Conservation (phyloP, 2,113 vertebrate species). For the Cynopterus brachyotis region DNA sequence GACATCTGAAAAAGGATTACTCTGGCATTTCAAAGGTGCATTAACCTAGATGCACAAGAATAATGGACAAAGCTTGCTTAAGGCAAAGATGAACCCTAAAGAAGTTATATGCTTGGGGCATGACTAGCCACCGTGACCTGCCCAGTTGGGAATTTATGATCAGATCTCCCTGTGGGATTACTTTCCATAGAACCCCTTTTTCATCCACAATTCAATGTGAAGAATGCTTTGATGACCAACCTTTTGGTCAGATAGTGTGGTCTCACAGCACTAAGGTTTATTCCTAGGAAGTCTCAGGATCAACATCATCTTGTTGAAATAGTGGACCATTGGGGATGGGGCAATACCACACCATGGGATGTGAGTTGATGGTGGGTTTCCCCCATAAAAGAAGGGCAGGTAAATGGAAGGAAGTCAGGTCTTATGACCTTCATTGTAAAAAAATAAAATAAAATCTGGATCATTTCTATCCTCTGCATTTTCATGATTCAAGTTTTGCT, state of each 20-base stretch:
- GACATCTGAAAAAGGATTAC: not conserved
- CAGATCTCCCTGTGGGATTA: not conserved
- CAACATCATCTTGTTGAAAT: not conserved
- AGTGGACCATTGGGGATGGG: not conserved
- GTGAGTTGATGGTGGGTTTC: not conserved
- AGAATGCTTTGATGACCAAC: not conserved
- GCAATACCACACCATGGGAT: not conserved
- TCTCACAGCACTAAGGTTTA: not conserved
- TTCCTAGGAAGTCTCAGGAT: not conserved
- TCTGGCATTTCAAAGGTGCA: not conserved
- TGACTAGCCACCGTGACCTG: not conserved
- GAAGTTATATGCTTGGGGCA: not conserved
- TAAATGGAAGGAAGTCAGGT: not conserved
- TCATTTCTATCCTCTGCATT: not conserved
- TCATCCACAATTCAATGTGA: not conserved
- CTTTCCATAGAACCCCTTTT: not conserved
- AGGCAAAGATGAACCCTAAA: too few species aligned
- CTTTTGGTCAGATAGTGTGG: not conserved
- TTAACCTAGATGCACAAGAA: not conserved
- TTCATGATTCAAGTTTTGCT: too few species aligned
- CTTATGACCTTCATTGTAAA: not conserved
- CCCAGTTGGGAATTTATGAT: not conserved
- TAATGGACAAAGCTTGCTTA: too few species aligned
- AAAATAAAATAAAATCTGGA: not conserved
- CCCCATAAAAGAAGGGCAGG: not conserved